Conservation (phyloP, 2,888 invertebrate genomes). For the Sisyra nigra region DNA sequence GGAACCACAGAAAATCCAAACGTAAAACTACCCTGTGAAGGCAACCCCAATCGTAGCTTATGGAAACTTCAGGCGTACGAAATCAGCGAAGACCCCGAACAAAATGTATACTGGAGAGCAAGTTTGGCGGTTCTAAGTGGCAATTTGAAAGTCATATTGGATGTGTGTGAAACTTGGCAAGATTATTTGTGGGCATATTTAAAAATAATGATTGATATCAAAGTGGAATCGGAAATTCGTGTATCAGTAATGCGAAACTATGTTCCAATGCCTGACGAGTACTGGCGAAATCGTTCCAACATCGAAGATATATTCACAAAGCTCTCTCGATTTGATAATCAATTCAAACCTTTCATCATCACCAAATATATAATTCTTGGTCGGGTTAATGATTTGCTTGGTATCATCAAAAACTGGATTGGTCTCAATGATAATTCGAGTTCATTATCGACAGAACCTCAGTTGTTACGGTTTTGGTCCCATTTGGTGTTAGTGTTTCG, state of each 20-base stretch:
- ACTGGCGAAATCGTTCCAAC: constrained; percentile 53
- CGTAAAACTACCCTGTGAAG: constrained; percentile 41
- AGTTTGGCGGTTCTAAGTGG: constrained; percentile 71
- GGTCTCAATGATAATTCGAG: constrained; percentile 12
- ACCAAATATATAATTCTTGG: constrained; percentile 78
- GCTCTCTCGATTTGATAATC: constrained; percentile 45
- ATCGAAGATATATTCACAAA: constrained; percentile 51
- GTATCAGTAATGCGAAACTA: constrained; percentile 37
- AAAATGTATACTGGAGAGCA: constrained; percentile 42
- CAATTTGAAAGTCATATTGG: constrained; percentile 57
- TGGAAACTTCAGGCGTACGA: constrained; percentile 63
- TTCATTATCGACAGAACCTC: constrained; percentile 30
- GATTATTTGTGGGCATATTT: constrained; percentile 84
- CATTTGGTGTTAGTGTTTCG: constrained; percentile 74
- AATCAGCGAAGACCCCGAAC: constrained; percentile 34
- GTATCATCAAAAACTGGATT: constrained; percentile 50
- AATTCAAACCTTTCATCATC: constrained; percentile 50
- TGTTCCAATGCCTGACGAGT: constrained; percentile 42
- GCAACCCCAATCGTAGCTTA: constrained; percentile 66
- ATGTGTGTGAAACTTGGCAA: constrained; percentile 70
- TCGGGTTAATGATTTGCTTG: constrained; percentile 55
- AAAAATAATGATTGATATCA: constrained; percentile 63
- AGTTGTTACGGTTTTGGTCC: constrained; percentile 63
- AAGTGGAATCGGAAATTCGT: constrained; percentile 66
- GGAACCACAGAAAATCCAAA: constrained; percentile 23